Percentiles rank a stretch among this genome's conserved stretches.
These are phyloP conservation scores for Tetragonula clypearis DNA, from an alignment of 1,140 invertebrate species.

Conservation along the genomic window DNA sequence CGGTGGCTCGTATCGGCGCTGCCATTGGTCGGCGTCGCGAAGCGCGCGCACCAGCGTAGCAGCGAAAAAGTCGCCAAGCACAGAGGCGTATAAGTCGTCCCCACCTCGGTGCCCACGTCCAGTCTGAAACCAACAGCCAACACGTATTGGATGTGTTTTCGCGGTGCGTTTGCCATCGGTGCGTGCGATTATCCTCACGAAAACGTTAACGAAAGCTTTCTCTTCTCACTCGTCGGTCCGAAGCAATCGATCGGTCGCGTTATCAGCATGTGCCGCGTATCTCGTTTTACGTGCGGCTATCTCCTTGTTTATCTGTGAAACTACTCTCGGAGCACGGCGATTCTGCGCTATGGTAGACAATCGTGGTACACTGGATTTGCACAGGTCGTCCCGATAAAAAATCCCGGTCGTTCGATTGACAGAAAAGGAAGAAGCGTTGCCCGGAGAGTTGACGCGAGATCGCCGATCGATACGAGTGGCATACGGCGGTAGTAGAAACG, in stretches of 20 bases:
- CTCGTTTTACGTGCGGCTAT: not conserved
- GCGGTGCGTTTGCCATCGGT: not conserved
- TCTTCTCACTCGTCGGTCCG: too few species aligned
- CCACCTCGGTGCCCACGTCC: slow-evolving; percentile 4
- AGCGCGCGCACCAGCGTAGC: slow-evolving; percentile 21
- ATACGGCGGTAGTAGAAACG: not conserved
- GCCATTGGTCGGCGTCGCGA: slow-evolving; percentile 35
- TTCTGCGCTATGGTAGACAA: slow-evolving; percentile 15
- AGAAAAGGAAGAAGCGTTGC: not conserved
- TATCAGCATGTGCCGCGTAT: not conserved
- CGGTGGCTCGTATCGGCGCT: not conserved
- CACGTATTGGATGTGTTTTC: slow-evolving; percentile 7
- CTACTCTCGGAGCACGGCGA: not conserved
- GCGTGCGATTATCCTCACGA: not conserved
- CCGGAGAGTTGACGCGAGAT: not conserved
- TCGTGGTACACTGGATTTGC: not conserved
- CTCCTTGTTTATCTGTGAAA: not conserved
- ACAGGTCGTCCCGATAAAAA: slow-evolving; percentile 8
- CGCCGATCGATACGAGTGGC: not conserved
- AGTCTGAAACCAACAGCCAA: slow-evolving; percentile 39
- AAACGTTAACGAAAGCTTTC: not conserved
- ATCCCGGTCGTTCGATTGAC: not conserved
- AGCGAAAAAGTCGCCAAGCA: slow-evolving; percentile 35
- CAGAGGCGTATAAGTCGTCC: slow-evolving; percentile 52
- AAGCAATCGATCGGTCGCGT: slow-evolving; percentile 7